These are phyloP conservation scores for Aselliscus stoliczkanus DNA, from an alignment of 2,797 vertebrate species.

Conservation along the genomic window DNA sequence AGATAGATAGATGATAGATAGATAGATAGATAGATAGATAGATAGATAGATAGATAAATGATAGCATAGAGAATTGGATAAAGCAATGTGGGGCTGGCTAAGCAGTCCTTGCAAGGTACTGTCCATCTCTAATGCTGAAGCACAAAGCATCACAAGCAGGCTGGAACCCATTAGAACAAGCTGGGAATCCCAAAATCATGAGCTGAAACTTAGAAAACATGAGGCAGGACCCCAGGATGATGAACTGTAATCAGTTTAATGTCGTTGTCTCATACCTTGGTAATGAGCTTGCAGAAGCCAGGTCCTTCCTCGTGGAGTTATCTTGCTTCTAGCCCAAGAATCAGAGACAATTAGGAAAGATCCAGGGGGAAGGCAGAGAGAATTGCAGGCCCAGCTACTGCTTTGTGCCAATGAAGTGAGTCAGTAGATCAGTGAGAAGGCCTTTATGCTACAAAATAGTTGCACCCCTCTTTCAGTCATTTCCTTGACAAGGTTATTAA, in stretches of 20 bases:
- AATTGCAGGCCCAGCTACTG: neutral
- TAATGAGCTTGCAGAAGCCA: neutral
- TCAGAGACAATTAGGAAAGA: neutral
- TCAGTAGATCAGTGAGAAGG: neutral
- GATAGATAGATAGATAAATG: neutral
- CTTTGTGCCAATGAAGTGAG: neutral
- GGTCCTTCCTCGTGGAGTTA: neutral
- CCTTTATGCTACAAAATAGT: neutral
- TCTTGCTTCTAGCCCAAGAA: neutral
- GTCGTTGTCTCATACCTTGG: neutral
- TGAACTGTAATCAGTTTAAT: neutral
- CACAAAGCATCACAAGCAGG: no score
- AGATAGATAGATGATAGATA: neutral
- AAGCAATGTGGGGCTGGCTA: neutral
- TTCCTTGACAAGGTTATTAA: neutral
- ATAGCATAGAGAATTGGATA: neutral
- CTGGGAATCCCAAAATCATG: rapidly evolving
- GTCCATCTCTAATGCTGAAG: neutral
- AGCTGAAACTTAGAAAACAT: neutral
- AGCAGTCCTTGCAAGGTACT: neutral
- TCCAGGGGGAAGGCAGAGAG: neutral
- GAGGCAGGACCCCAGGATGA: neutral
- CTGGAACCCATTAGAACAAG: neutral
- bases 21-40: no score
- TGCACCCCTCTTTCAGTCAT: neutral